Conservation (phyloP, 35 echinoderm and acorn worm genomes). For the Lytechinus pictus region DNA sequence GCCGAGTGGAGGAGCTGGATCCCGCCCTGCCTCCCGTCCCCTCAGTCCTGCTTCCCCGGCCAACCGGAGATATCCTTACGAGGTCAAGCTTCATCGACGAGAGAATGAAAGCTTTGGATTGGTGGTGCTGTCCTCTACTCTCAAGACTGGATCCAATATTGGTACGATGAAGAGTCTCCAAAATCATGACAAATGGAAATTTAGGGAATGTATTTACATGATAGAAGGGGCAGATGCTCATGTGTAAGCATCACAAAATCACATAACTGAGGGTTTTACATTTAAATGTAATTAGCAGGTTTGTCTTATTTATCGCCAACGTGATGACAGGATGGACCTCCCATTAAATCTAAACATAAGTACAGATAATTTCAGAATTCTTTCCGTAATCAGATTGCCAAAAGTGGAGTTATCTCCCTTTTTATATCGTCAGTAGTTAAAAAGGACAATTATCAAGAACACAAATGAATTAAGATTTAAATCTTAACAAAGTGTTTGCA, state of each 20-base stretch:
- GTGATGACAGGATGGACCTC: too few species aligned
- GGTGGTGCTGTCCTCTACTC: conserved; percentile 89
- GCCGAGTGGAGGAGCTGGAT: not conserved
- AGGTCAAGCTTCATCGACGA: conserved; percentile 76
- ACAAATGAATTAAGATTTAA: not conserved
- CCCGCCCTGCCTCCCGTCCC: conserved; percentile 37
- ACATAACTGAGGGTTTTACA: too few species aligned
- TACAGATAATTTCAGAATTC: too few species aligned
- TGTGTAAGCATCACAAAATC: too few species aligned
- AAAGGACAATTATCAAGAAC: too few species aligned
- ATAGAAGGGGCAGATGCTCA: too few species aligned
- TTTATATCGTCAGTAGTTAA: too few species aligned
- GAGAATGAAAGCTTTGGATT: conserved; percentile 96
- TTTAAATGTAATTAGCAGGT: too few species aligned
- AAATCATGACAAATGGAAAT: too few species aligned
- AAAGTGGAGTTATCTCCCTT: not conserved
- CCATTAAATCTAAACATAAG: too few species aligned
- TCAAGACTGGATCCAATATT: conserved; percentile 91
- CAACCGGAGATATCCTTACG: conserved; percentile 61
- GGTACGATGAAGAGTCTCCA: conserved; percentile 47
- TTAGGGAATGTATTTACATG: too few species aligned
- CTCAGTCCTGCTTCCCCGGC: conserved; percentile 29
- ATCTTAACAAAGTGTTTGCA: not conserved
- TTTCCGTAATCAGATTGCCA: not conserved
- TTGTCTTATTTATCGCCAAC: too few species aligned